phyloP scores from a whole-genome alignment of 2,113 vertebrate genomes.

The Asarcornis scutulata region DNA sequence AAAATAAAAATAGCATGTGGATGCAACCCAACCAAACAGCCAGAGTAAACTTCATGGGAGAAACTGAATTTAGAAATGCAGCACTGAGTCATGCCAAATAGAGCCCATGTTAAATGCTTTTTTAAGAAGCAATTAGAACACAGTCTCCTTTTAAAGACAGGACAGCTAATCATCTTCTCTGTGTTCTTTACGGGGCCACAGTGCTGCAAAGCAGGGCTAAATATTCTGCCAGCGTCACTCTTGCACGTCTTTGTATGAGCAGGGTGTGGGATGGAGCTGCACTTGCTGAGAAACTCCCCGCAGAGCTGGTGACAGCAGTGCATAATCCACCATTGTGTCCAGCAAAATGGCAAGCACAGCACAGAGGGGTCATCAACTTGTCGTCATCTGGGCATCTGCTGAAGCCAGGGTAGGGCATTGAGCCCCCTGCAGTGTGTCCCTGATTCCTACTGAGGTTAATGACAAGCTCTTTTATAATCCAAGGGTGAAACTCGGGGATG shows the following conservation, averaged over 20 bases:
- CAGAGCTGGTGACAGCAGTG: background rate
- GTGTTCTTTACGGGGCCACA: background rate
- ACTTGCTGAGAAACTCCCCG: fast-evolving
- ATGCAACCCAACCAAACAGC: background rate
- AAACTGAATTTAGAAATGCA: constrained; percentile 28
- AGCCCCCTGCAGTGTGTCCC: fast-evolving
- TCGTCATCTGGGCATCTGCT: fast-evolving
- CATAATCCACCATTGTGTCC: background rate
- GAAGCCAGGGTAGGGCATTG: background rate
- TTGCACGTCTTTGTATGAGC: fast-evolving
- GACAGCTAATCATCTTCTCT: background rate
- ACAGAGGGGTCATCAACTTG: fast-evolving
- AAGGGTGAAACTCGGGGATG: background rate
- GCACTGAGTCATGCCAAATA: background rate
- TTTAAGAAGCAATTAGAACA: background rate
- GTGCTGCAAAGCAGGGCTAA: background rate
- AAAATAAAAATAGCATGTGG: constrained; percentile 21
- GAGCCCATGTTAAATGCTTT: background rate
- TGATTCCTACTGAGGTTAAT: background rate
- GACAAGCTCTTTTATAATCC: background rate
- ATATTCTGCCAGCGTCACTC: background rate
- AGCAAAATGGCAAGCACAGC: background rate
- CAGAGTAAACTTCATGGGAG: constrained; percentile 20
- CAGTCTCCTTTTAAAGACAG: constrained; percentile 12
- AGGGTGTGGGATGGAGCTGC: background rate